phyloP scores from a whole-genome alignment of 2,113 vertebrate species.

The Amblyopsis rosae region DNA sequence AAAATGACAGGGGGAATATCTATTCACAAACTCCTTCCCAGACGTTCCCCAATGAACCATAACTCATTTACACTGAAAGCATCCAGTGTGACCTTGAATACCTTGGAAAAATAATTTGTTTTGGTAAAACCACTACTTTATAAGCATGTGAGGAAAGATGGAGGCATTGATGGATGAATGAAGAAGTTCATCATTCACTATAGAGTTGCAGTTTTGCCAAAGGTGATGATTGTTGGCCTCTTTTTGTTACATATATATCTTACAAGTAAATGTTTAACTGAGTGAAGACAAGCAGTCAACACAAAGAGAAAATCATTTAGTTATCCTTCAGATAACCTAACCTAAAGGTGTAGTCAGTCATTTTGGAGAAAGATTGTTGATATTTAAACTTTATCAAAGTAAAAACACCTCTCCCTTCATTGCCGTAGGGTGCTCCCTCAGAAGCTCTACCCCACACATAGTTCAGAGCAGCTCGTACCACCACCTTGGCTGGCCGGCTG shows the following conservation, averaged over 20 bases:
- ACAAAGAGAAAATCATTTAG: constrained; percentile 12
- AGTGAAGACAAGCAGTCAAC: neutral
- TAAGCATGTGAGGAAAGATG: constrained; percentile 35
- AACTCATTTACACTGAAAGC: constrained; percentile 58
- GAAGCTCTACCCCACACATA: too few species aligned
- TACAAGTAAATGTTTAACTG: constrained; percentile 20
- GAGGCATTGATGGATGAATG: constrained; percentile 25
- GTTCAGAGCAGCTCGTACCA: too few species aligned
- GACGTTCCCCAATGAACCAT: constrained; percentile 49
- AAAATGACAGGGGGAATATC: constrained; percentile 35
- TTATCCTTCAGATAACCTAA: too few species aligned
- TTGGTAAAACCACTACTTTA: constrained; percentile 13
- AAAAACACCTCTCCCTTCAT: too few species aligned
- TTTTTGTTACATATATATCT: neutral
- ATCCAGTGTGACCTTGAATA: constrained; percentile 23
- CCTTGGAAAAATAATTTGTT: constrained; percentile 20
- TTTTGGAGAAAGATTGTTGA: too few species aligned
- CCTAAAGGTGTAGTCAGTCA: too few species aligned
- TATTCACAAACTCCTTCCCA: constrained; percentile 46
- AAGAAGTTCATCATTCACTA: constrained; percentile 26
- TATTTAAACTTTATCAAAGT: too few species aligned
- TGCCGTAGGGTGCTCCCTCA: too few species aligned
- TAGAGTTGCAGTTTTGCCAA: constrained; percentile 46
- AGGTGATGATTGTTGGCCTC: constrained; percentile 50
- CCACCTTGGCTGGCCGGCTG: too few species aligned